Base-by-base conservation (phyloP, 2,113 vertebrate genomes). In the Saguinus midas region DNA sequence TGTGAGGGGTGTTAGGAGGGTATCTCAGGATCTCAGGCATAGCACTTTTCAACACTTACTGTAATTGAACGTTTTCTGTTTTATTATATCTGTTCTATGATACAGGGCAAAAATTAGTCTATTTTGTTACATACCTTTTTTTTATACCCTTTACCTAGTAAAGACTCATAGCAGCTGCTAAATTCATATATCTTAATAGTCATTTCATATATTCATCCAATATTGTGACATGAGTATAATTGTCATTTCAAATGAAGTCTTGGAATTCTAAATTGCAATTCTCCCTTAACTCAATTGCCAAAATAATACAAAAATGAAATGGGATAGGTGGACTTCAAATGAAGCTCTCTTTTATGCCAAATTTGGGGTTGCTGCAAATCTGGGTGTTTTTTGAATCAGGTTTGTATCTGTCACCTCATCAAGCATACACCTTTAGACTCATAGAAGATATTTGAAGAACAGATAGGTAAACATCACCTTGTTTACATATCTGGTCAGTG, bases 241-340 rank as follows among this genome's bases (percentile, higher is more conserved):
- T 93, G 58, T 93, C 40, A 93, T 83, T 93, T 96, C 35, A 72
- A 58, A 87, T 92, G 23, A 93, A 58, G 10, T 66, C 37, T 87
- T 81, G 37, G 48, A 66, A 73, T 92, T 90, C 55, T 91, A 87
- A 93, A 43, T 52, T 95, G 29, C 20, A 61, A 6, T 16, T 80
- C 11, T 91, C 10, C 12, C 80, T 37, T 87, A 88, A 35, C 23
- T 79, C 40, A 35, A 0, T 80, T 87, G 20, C 76, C 40, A 80
- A 52, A 25, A 17, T 89, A 90, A 27, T 43, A 27, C 37, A 89
- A 16, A 45, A n/a, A 37, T 73, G 21, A n/a, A 94, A 61, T 57
- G 37, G 52, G 72, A 55, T 76, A 70, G 66, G 17, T 87, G 57
- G n/a, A 76, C n/a, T 82, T 91, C 58, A 57, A 75, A 50, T 82